Evolutionary conservation across 1,140 invertebrate species (phyloP).

Genomic region (Xylocopa sonorina): DNA sequence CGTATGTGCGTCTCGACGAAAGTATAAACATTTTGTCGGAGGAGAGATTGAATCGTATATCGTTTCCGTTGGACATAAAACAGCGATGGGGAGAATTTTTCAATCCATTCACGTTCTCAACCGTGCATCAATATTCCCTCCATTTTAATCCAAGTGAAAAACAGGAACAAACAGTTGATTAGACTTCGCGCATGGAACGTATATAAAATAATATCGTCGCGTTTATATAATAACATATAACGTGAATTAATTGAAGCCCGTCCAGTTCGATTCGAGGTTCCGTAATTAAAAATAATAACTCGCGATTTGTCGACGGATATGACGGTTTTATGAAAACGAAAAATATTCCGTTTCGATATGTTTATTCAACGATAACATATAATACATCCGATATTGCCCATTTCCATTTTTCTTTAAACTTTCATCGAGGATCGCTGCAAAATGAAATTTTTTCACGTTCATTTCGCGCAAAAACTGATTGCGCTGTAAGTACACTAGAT

Average conservation of each 20-base stretch:
- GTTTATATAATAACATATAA: too few relatives aligned
- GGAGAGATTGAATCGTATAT: too few relatives aligned
- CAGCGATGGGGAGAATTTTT: neutral
- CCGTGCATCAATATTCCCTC: neutral
- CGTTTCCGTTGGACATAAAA: neutral
- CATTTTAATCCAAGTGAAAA: neutral
- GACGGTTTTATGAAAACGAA: too few relatives aligned
- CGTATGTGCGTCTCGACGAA: neutral
- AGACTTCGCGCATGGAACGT: neutral
- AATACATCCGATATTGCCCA: neutral
- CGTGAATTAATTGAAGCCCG: too few relatives aligned
- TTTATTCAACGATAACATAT: too few relatives aligned
- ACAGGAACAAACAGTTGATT: neutral
- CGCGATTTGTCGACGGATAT: neutral
- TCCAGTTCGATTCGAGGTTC: neutral
- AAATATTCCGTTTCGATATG: neutral
- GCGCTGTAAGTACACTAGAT: too few relatives aligned
- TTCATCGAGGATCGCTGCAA: too few relatives aligned
- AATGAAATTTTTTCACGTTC: too few relatives aligned
- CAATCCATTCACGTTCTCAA: neutral
- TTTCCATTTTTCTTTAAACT: too few relatives aligned
- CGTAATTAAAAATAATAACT: neutral
- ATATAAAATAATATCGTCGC: neutral
- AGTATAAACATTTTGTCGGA: neutral
- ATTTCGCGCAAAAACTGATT: too few relatives aligned